phyloP scores from a whole-genome alignment of 2,113 vertebrate species.

The Nibea albiflora region DNA sequence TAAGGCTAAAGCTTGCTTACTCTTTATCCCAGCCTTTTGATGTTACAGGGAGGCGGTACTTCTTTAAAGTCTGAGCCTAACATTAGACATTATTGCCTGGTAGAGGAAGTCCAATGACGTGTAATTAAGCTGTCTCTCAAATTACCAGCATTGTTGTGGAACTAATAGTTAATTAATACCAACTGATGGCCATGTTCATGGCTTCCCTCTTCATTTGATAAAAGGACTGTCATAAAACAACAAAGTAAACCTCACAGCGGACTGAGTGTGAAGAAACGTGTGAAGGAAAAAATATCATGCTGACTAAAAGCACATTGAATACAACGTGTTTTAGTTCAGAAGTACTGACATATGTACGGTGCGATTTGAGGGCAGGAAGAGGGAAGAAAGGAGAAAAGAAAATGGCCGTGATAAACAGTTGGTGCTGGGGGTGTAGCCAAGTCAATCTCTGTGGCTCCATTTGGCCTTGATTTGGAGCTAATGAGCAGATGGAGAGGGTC shows the following conservation, averaged over 20 bases:
- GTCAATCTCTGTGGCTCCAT: conserved; percentile 75
- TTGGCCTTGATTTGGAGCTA: conserved; percentile 82
- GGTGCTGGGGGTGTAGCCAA: conserved; percentile 64
- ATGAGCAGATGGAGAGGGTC: conserved; percentile 82
- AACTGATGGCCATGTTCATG: conserved; percentile 10
- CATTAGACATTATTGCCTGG: conserved; percentile 37
- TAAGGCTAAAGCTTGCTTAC: conserved; percentile 62
- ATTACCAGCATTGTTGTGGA: conserved; percentile 27
- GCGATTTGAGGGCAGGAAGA: conserved; percentile 29
- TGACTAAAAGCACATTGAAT: conserved; percentile 1
- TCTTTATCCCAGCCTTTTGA: conserved; percentile 72
- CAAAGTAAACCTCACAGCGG: conserved; percentile 3
- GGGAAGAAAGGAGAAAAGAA: conserved; percentile 36
- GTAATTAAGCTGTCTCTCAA: conserved; percentile 49
- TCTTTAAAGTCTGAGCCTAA: conserved; percentile 44
- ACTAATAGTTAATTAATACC: conserved; percentile 33
- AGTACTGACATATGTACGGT: conserved; percentile 17
- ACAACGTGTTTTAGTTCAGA: conserved; percentile 11
- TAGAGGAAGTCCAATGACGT: conserved; percentile 31
- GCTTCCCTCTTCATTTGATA: conserved; percentile 19
- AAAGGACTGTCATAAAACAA: conserved; percentile 24
- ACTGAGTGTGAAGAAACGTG: not conserved
- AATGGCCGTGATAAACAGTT: conserved; percentile 58
- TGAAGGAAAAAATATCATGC: not conserved
- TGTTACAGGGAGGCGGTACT: conserved; percentile 56